Percentiles rank a stretch among this genome's conserved stretches.
These are phyloP conservation scores for Heloderma charlesbogerti DNA, from an alignment of 2,113 vertebrate species.

Conservation along the genomic window DNA sequence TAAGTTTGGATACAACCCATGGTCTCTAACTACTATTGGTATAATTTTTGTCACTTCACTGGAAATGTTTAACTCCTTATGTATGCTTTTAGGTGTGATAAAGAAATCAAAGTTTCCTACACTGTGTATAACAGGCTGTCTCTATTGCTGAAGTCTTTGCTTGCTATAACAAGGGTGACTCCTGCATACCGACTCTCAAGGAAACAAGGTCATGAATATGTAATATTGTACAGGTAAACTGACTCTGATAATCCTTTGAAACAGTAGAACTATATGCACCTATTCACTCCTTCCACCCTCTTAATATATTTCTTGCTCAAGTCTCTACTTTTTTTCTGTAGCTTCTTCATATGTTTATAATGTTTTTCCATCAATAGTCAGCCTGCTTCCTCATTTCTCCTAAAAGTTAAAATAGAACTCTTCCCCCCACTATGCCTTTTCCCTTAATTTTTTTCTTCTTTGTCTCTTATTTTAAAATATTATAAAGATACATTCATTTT, in stretches of 20 bases:
- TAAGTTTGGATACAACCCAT: too few species aligned
- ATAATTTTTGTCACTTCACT: not conserved
- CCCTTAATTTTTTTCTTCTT: not conserved
- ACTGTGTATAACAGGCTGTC: constrained; percentile 98
- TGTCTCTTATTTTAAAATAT: not conserved
- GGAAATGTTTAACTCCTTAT: constrained; percentile 41
- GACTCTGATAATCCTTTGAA: constrained; percentile 22
- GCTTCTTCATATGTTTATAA: not conserved
- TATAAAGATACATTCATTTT: not conserved
- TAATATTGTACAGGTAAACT: constrained; percentile 95
- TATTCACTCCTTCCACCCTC: too few species aligned
- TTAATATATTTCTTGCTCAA: not conserved
- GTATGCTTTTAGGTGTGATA: constrained; percentile 88
- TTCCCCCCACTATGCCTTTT: not conserved
- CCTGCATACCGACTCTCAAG: constrained; percentile 97
- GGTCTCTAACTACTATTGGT: not conserved
- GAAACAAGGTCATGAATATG: constrained; percentile 98
- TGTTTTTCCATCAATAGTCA: not conserved
- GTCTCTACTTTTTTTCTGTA: not conserved
- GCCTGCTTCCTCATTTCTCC: not conserved
- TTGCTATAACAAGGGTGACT: constrained; percentile 97
- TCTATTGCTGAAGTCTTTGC: constrained; percentile 94
- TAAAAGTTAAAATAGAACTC: too few species aligned
- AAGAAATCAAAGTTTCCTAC: constrained; percentile 98
- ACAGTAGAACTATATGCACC: constrained; percentile 32